A percentile compares a stretch with the other conserved stretches of the same genome.
phyloP scores from a whole-genome alignment of 2,888 invertebrate genomes.

The Bellardia bayeri region DNA sequence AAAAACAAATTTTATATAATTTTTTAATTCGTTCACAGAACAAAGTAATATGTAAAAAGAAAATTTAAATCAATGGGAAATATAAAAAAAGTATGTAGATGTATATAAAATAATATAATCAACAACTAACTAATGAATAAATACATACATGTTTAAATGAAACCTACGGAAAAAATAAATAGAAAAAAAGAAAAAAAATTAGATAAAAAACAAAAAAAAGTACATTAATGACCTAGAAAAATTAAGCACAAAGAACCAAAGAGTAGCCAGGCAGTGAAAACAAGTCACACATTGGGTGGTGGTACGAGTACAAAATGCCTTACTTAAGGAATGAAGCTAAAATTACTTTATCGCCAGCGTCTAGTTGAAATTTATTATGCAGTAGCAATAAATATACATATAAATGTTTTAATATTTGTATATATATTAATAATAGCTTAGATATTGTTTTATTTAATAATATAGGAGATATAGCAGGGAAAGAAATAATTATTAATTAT shows the following conservation, averaged over 20 bases:
- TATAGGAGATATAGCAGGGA: not conserved
- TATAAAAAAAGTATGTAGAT: not conserved
- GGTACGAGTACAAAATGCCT: conserved; percentile 4
- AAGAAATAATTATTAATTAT: not conserved
- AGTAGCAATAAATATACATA: conserved; percentile 37
- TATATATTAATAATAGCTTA: no score
- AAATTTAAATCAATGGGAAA: conserved; percentile 5
- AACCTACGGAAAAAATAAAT: conserved; percentile 55
- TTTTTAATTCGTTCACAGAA: not conserved
- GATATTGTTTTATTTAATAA: not conserved
- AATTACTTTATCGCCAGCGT: conserved; percentile 10
- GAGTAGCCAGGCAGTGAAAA: not conserved
- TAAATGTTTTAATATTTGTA: no score
- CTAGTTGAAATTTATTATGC: conserved; percentile 2
- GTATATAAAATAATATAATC: conserved; percentile 23
- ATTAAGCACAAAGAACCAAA: conserved; percentile 23
- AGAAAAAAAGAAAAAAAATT: conserved; percentile 30
- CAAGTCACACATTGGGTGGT: conserved; percentile 16
- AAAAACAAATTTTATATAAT: not conserved
- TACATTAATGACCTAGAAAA: conserved; percentile 66
- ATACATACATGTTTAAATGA: conserved; percentile 59
- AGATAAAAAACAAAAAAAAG: conserved; percentile 39
- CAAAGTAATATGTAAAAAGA: not conserved
- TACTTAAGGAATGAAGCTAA: conserved; percentile 18
- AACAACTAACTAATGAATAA: conserved; percentile 13